Evolutionary conservation across 2,888 invertebrate species (phyloP), one percentile per base, ranked within the genome.

Genomic region (Sympetrum striolatum): DNA sequence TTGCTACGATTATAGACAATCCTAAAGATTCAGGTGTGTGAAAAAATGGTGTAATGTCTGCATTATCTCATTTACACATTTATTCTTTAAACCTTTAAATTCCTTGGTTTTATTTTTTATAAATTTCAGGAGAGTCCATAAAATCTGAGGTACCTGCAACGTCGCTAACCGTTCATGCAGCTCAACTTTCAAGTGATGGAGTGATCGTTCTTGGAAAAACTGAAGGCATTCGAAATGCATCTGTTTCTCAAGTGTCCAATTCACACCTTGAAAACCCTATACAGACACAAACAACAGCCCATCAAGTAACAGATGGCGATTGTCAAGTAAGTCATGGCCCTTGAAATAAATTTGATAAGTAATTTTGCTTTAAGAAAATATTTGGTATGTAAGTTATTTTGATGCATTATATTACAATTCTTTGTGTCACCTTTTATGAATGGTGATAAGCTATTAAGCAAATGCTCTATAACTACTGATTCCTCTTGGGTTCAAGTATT

Each of bases 171-270:
- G 80, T 90, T 14, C 90, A 90, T 64, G 35, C 90, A 37, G 90
- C 80, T 10, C 90, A 90, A 79, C n/a, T 90, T 35, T 81, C 90
- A 18, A 64, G 90, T 48, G 92, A 92, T 48, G 92, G 92, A n/a
- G 92, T 92, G 6, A 92, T 92, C 90, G 92, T 92, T 39, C 91
- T 92, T 14, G 91, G 92, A 44, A 93, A 92, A 91, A 91, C 92
- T n/a, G 80, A 60, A 22, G 39, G 91, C 91, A 92, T 82, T 91
- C 91, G 22, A 92, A 91, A 73, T 25, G 81, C 81, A 90, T 91
- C 80, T 91, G 82, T 53, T 91, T 91, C 64, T 90, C 91, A 12
- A 90, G 81, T 48, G 91, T 91, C 91, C 90, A 90, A 90, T 90
- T 12, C 90, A 31, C 86, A 86, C 1, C 14, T 58, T 31, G 86